These are phyloP conservation scores for Regulus satrapa DNA, from an alignment of 2,113 vertebrate genomes.

Conservation along the genomic window DNA sequence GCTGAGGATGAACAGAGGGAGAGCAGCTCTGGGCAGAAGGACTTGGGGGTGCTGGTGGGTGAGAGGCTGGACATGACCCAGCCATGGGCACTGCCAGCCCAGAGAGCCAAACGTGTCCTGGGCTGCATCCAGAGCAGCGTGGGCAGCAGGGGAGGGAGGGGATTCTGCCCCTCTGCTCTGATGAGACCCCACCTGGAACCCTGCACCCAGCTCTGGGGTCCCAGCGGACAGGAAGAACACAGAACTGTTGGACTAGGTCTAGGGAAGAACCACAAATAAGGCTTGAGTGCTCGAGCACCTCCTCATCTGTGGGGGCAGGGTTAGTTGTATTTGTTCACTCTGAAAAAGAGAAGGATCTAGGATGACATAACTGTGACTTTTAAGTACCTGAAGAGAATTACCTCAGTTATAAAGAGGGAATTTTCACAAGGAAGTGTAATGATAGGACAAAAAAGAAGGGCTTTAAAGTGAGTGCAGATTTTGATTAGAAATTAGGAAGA, in stretches of 20 bases:
- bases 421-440: background rate
- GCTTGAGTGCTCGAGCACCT: background rate
- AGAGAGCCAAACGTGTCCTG: background rate
- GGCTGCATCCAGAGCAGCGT: background rate
- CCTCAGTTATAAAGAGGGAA: background rate
- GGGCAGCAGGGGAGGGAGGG: background rate
- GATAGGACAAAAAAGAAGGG: background rate
- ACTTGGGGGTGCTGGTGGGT: background rate
- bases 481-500: background rate
- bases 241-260: accelerated
- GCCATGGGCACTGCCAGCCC: background rate
- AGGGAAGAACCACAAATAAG: background rate
- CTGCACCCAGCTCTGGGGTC: background rate
- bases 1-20: background rate
- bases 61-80: background rate
- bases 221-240: background rate
- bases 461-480: background rate
- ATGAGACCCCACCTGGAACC: background rate
- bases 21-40: background rate
- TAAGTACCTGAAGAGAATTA: background rate
- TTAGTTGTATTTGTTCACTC: background rate
- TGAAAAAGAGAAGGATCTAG: background rate
- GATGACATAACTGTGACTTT: background rate
- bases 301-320: accelerated
- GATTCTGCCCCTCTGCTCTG: background rate